These are phyloP conservation scores for Chelonus formosanus DNA, from an alignment of 2,888 invertebrate species.

Conservation along the genomic window DNA sequence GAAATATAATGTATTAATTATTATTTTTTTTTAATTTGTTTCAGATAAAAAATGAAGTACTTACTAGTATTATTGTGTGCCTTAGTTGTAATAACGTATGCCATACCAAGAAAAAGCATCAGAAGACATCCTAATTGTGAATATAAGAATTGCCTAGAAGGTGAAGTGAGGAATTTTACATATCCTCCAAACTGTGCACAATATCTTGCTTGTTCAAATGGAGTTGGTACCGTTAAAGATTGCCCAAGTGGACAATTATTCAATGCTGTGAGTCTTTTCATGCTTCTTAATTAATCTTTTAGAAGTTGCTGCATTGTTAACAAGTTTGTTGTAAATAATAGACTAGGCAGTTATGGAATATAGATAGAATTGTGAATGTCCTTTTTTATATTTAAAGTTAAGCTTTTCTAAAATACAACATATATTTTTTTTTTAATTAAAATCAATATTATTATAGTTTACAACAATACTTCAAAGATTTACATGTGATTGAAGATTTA, in stretches of 20 bases:
- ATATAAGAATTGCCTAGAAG: constrained; percentile 20
- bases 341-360: neutral
- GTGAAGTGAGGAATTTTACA: constrained; percentile 17
- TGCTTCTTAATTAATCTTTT: neutral
- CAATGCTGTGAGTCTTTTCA: constrained; percentile 39
- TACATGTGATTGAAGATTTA: too few relatives aligned
- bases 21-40: too few relatives aligned
- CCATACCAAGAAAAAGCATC: constrained; percentile 25
- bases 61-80: neutral
- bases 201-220: constrained; percentile 41
- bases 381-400: too few relatives aligned
- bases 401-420: too few relatives aligned
- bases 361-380: too few relatives aligned
- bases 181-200: constrained; percentile 45
- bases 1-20: too few relatives aligned
- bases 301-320: neutral
- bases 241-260: constrained; percentile 43
- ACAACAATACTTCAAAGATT: too few relatives aligned
- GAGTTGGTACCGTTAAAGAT: constrained; percentile 22
- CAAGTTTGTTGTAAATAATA: neutral
- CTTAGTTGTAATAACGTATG: constrained; percentile 24
- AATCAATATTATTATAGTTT: too few relatives aligned
- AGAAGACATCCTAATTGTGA: constrained; percentile 39
- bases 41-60: too few relatives aligned
- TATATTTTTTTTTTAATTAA: too few relatives aligned